A percentile compares a stretch with the other conserved stretches of the same genome.
Evolutionary conservation across 2,113 vertebrate species (phyloP).

Genomic region (Tor tambroides): DNA sequence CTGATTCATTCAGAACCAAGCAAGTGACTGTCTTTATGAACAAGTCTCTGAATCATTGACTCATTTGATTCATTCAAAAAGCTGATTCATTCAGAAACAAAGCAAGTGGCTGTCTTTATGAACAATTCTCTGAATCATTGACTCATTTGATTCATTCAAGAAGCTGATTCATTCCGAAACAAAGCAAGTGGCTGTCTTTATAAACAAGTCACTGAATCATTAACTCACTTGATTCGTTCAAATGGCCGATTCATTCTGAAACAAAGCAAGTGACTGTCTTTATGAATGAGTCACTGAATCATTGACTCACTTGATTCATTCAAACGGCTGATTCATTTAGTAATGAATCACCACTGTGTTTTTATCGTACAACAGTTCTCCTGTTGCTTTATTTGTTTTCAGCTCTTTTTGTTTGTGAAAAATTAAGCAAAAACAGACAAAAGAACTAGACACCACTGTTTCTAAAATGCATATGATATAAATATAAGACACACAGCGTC

Average conservation of each 20-base stretch:
- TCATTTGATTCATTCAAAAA: too few species aligned
- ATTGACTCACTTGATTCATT: too few species aligned
- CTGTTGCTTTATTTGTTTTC: not conserved
- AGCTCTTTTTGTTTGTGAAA: not conserved
- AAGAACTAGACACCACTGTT: too few species aligned
- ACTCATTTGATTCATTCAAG: not conserved
- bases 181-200: not conserved
- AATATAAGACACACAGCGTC: too few species aligned
- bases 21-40: too few species aligned
- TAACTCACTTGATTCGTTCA: not conserved
- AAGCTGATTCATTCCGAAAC: not conserved
- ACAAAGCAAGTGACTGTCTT: too few species aligned
- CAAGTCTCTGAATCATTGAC: too few species aligned
- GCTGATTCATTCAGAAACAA: not conserved
- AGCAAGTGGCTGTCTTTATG: not conserved
- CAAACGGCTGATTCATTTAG: not conserved
- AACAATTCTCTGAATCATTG: not conserved
- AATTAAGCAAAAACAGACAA: not conserved
- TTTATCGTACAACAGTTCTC: too few species aligned
- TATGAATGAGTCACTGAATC: too few species aligned
- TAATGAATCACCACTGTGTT: not conserved
- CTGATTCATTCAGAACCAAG: not conserved
- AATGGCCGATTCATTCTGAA: too few species aligned
- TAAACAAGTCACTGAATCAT: not conserved
- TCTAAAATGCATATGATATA: too few species aligned